These are phyloP conservation scores for Coendou prehensilis DNA, from an alignment of 2,797 vertebrate genomes.

Conservation along the genomic window DNA sequence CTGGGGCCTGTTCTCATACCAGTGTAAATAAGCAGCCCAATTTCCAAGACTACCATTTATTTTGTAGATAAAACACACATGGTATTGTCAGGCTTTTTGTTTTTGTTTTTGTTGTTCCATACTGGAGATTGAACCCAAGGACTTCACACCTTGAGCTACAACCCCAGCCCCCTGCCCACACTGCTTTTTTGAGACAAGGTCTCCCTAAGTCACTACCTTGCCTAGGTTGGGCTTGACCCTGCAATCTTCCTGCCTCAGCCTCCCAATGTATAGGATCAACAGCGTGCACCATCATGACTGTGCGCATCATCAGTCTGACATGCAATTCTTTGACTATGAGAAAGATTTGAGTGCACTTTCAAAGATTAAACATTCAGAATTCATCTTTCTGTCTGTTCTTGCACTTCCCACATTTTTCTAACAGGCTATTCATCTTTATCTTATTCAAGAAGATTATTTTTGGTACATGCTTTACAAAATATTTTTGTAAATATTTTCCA, in stretches of 20 bases:
- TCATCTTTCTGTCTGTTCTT: neutral
- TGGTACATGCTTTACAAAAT: neutral
- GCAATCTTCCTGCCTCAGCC: neutral
- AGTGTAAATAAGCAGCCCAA: no score
- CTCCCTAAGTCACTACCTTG: neutral
- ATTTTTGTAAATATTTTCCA: neutral
- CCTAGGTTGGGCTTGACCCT: neutral
- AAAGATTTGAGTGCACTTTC: neutral
- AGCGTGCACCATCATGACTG: neutral
- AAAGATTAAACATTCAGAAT: neutral
- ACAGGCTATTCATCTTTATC: neutral
- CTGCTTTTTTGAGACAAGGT: neutral
- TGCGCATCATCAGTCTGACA: neutral
- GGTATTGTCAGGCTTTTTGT: neutral
- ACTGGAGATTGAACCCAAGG: neutral
- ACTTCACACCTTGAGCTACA: neutral
- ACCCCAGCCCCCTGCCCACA: neutral
- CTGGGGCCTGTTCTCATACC: accelerated
- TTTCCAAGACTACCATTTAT: neutral
- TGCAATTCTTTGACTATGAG: neutral
- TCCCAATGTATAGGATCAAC: neutral
- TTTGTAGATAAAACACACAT: neutral
- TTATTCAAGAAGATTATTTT: neutral
- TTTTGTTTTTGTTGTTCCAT: neutral
- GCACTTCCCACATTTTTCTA: neutral